A percentile compares a stretch with the other conserved stretches of the same genome.
phyloP scores from a whole-genome alignment of 2,888 invertebrate species.

The Hirtodrosophila duncani region DNA sequence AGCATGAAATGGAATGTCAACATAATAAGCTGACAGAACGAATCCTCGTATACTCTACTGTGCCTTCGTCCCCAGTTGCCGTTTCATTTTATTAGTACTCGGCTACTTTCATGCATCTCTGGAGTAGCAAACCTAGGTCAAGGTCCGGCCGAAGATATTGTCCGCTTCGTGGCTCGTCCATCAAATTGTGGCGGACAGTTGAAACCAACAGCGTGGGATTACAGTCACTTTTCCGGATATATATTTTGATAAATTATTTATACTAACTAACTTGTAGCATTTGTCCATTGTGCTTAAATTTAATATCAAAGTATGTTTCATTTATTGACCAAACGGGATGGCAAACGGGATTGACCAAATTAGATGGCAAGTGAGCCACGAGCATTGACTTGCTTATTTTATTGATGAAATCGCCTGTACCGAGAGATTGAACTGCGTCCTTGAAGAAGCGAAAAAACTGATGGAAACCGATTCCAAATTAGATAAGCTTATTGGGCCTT shows the following conservation, averaged over 20 bases:
- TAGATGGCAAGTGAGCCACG: constrained; percentile 39
- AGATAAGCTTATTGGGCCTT: too few relatives aligned
- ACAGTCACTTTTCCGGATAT: constrained; percentile 45
- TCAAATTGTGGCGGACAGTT: constrained; percentile 22
- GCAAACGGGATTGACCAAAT: constrained; percentile 26
- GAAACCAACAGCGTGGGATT: constrained; percentile 22
- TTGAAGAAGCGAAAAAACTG: too few relatives aligned
- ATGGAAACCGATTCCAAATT: too few relatives aligned
- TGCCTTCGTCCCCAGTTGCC: constrained; percentile 41
- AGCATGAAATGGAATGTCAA: constrained; percentile 55
- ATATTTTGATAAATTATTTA: constrained; percentile 66
- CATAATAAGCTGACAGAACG: constrained; percentile 57
- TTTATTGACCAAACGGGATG: neutral
- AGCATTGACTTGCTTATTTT: too few relatives aligned
- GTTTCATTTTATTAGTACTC: constrained; percentile 42
- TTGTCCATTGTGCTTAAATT: constrained; percentile 6
- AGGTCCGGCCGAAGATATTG: neutral
- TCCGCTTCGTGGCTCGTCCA: constrained; percentile 28
- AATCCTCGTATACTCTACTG: neutral
- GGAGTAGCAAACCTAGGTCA: constrained; percentile 5
- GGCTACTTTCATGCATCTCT: constrained; percentile 20
- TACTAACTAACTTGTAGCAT: constrained; percentile 59
- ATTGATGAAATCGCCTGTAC: too few relatives aligned
- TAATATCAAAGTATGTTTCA: constrained; percentile 9
- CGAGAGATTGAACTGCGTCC: too few relatives aligned